Conservation (phyloP, 2,888 invertebrate genomes). For the Lasioglossum villosulum region DNA sequence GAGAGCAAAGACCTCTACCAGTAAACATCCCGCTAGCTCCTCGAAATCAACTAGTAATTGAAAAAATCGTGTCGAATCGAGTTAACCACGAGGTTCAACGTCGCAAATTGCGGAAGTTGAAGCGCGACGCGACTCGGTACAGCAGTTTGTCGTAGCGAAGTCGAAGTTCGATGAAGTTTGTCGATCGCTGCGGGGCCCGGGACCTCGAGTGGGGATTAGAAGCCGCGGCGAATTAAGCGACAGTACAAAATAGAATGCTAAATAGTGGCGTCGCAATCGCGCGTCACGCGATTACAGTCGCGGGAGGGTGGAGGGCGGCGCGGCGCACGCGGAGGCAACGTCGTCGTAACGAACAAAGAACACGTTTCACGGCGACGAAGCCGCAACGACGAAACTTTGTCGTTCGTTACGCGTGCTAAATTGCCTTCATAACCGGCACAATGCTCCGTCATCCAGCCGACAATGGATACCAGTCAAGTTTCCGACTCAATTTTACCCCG, state of each 20-base stretch:
- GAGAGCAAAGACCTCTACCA: too few species aligned
- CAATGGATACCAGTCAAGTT: slow-evolving; percentile 53
- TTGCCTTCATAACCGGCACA: slow-evolving; percentile 64
- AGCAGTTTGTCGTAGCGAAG: background rate
- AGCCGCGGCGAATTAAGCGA: slow-evolving; percentile 20
- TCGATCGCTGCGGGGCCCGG: background rate
- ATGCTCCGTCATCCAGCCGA: slow-evolving; percentile 53
- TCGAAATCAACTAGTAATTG: background rate
- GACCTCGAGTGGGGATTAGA: background rate
- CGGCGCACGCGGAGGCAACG: background rate
- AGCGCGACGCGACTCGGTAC: background rate
- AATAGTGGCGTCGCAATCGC: slow-evolving; percentile 34
- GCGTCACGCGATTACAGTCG: slow-evolving; percentile 56
- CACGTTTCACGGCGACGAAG: slow-evolving; percentile 46
- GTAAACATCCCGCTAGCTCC: too few species aligned
- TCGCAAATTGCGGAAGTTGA: slow-evolving; percentile 1
- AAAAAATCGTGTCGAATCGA: background rate
- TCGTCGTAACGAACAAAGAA: slow-evolving; percentile 58
- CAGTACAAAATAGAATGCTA: slow-evolving; percentile 42
- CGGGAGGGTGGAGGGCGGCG: background rate
- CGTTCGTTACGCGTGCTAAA: slow-evolving; percentile 62
- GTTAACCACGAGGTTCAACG: background rate
- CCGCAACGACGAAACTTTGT: slow-evolving; percentile 59
- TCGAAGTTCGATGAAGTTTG: slow-evolving; percentile 36
- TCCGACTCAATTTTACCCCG: slow-evolving; percentile 58